Conservation (phyloP, 2,888 invertebrate species). For the Biston betularia region DNA sequence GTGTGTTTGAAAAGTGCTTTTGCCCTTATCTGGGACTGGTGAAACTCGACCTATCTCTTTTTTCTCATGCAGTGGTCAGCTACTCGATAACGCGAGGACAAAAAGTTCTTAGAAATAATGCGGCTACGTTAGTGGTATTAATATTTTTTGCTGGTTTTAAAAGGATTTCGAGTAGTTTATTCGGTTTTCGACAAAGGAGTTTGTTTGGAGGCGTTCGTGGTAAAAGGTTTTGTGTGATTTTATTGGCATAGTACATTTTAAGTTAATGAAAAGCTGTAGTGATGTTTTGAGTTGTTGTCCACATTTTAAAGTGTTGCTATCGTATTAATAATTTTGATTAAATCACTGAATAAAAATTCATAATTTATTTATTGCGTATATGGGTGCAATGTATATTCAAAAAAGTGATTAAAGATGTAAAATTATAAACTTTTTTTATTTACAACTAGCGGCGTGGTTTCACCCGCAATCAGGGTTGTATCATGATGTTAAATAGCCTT, state of each 20-base stretch:
- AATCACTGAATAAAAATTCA: too few species aligned
- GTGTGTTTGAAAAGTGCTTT: too few species aligned
- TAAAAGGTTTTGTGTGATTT: constrained; percentile 46
- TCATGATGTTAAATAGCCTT: too few species aligned
- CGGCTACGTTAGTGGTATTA: constrained; percentile 53
- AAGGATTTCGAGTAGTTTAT: constrained; percentile 53
- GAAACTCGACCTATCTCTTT: constrained; percentile 35
- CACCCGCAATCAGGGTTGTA: too few species aligned
- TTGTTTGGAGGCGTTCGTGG: constrained; percentile 65
- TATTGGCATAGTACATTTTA: constrained; percentile 26
- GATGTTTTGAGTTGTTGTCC: background rate
- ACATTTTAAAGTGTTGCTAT: too few species aligned
- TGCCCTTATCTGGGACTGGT: background rate
- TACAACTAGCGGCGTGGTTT: too few species aligned
- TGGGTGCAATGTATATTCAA: too few species aligned
- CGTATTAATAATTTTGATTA: background rate
- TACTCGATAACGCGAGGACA: constrained; percentile 50
- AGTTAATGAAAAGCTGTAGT: constrained; percentile 4
- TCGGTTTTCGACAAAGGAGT: constrained; percentile 46
- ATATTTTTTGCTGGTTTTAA: constrained; percentile 50
- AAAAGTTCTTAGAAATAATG: constrained; percentile 54
- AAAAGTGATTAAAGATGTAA: too few species aligned
- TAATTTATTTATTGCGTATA: too few species aligned
- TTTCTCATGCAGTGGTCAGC: constrained; percentile 61
- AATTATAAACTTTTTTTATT: too few species aligned